A percentile compares a stretch with the other conserved stretches of the same genome.
Evolutionary conservation across 2,888 invertebrate species (phyloP).

Genomic region (Dryocosmus kuriphilus): DNA sequence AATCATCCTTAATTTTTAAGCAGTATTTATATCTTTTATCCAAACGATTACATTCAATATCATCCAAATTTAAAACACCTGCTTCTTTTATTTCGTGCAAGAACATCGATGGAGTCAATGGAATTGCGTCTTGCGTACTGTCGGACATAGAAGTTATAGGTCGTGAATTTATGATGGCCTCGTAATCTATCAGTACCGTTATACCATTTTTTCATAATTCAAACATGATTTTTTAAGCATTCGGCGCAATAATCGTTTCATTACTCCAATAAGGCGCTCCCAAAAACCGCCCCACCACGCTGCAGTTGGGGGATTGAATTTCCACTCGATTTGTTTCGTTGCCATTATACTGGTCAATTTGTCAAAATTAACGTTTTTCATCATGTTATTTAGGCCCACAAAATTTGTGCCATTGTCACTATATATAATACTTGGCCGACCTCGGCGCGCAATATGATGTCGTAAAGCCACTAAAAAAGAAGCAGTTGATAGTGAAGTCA

Average conservation of each 20-base stretch:
- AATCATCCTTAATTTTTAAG: constrained; percentile 47
- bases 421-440: constrained; percentile 54
- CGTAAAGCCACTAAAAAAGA: constrained; percentile 42
- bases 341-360: background rate
- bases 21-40: too few relatives aligned
- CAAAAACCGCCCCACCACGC: constrained; percentile 46
- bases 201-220: constrained; percentile 60
- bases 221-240: constrained; percentile 68
- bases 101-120: too few relatives aligned
- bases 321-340: background rate
- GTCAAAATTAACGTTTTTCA: constrained; percentile 20
- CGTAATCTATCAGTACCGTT: constrained; percentile 62
- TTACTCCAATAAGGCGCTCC: constrained; percentile 54
- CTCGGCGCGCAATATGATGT: too few relatives aligned
- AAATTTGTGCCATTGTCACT: constrained; percentile 75
- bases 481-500: constrained; percentile 65
- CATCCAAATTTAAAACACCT: too few relatives aligned
- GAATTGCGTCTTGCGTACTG: too few relatives aligned
- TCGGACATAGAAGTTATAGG: too few relatives aligned
- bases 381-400: constrained; percentile 53
- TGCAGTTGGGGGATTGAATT: constrained; percentile 45
- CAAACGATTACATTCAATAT: too few relatives aligned
- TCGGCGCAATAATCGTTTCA: constrained; percentile 68
- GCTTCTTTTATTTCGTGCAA: too few relatives aligned
- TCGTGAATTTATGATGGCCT: too few relatives aligned